These are phyloP conservation scores for Zaprionus bogoriensis DNA, from an alignment of 2,888 invertebrate genomes.

Conservation along the genomic window DNA sequence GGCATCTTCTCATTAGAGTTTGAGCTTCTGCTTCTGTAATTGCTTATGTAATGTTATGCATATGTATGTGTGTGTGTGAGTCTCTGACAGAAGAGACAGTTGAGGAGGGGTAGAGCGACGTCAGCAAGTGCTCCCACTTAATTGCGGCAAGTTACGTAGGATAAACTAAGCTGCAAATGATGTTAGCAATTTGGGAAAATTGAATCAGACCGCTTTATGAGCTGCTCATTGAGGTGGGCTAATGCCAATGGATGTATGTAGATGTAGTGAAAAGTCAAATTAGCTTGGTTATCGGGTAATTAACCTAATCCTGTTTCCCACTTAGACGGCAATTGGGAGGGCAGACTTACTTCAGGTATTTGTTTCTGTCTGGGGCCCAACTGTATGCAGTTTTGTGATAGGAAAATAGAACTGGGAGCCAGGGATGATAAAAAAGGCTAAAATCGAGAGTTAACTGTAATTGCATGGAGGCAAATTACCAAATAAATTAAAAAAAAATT, in stretches of 20 bases:
- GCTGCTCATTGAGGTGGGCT: constrained; percentile 1
- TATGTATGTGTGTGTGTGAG: constrained; percentile 20
- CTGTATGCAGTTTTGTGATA: no score
- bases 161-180: constrained; percentile 16
- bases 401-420: no score
- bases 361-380: no score
- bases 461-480: no score
- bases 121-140: constrained; percentile 29
- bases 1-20: constrained; percentile 46
- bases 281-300: constrained; percentile 15
- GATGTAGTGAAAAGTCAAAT: constrained; percentile 23
- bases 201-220: constrained; percentile 37
- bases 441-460: no score
- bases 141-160: constrained; percentile 47
- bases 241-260: constrained; percentile 12
- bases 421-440: no score
- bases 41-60: constrained; percentile 53
- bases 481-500: no score
- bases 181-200: constrained; percentile 25
- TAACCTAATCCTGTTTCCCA: constrained; percentile 16
- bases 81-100: not conserved
- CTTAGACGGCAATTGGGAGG: not conserved
- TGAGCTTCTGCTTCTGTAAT: constrained; percentile 50
- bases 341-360: not conserved
- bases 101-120: no score